A percentile compares a stretch with the other conserved stretches of the same genome.
Conservation (phyloP, 2,888 invertebrate species). For the Bimastos eiseni region DNA sequence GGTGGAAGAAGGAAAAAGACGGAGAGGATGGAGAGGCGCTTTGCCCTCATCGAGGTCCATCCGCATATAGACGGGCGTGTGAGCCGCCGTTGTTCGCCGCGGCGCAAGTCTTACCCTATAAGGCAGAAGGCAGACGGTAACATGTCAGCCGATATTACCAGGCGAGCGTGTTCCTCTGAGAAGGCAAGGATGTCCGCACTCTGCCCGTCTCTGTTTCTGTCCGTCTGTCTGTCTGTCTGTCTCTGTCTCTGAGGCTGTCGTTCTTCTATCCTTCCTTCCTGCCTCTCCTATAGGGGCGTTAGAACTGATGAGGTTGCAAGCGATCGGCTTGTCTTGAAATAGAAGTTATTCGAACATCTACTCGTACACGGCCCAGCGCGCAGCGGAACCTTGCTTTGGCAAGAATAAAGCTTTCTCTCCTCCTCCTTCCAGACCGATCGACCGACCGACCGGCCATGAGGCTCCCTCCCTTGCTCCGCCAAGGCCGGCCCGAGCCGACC, state of each 20-base stretch:
- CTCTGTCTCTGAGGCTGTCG: background rate
- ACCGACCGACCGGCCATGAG: slow-evolving; percentile 13
- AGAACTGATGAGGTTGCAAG: slow-evolving; percentile 5
- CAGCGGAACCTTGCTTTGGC: background rate
- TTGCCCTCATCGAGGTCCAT: background rate
- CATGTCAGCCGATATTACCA: slow-evolving; percentile 13
- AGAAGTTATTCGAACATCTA: background rate
- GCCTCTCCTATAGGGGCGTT: background rate
- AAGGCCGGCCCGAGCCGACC: background rate
- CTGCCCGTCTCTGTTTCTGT: background rate
- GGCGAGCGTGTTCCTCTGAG: background rate
- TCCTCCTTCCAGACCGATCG: background rate
- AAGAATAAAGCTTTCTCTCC: slow-evolving; percentile 24
- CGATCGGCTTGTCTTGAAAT: background rate
- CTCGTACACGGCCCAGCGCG: background rate
- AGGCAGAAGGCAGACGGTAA: background rate
- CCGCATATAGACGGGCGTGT: background rate
- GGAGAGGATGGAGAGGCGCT: background rate
- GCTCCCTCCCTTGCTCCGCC: background rate
- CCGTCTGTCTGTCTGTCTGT: background rate
- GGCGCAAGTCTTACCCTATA: background rate
- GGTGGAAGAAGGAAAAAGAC: too few relatives aligned
- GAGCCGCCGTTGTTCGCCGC: background rate
- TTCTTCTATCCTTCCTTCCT: background rate
- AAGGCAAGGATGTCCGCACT: background rate